Base-by-base conservation (phyloP, 2,888 invertebrate genomes). In the Apodemia duryi region DNA sequence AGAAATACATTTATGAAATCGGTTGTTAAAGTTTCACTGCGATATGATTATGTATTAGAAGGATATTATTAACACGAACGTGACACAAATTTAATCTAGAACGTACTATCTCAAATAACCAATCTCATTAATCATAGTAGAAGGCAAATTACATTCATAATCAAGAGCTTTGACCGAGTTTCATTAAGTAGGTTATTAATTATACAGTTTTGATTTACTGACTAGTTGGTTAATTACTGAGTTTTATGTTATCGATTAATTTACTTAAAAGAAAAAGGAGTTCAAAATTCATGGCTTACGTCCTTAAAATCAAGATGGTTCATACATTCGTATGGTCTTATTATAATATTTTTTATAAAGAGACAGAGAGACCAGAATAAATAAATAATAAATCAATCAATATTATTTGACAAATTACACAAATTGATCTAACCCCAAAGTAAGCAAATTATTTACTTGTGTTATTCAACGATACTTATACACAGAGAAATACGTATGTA, bases 111-210 rank as follows among this genome's bases (percentile, higher is more conserved):
- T 54, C 11, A 29, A 54, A 54, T 54, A 54, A 54, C 54, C 54
- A 6, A 54, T 54, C 9, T 32, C 54, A 54, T 29, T 54, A 54
- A 54, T 54, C 54, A 52, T 28, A 54, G 13, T 11, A 46, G 29
- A 29, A 28, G 29, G 54, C 29, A 29, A 57, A 57, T 57, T 57
- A 57, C 32, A 57, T 57, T 57, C 10, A 57, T 57, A 57, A 57
- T 57, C 57, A 57, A 57, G 46, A 46, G 57, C 57, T 57, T 32
- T 57, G 57, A 57, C 32, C 57, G 32, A 57, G 57, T 57, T 57
- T 29, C 32, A 57, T 11, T 57, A 57, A 57, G 57, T 57, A 32
- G 57, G 57, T 32, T 29, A 32, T 11, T 57, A 57, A 57, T 57
- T 57, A 57, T 13, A 6, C 57, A 57, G 57, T 11, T 29, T 32